A percentile compares a stretch with the other conserved stretches of the same genome.
Evolutionary conservation across 2,888 invertebrate genomes (phyloP).

Genomic region (Phoenoteleia sp.): DNA sequence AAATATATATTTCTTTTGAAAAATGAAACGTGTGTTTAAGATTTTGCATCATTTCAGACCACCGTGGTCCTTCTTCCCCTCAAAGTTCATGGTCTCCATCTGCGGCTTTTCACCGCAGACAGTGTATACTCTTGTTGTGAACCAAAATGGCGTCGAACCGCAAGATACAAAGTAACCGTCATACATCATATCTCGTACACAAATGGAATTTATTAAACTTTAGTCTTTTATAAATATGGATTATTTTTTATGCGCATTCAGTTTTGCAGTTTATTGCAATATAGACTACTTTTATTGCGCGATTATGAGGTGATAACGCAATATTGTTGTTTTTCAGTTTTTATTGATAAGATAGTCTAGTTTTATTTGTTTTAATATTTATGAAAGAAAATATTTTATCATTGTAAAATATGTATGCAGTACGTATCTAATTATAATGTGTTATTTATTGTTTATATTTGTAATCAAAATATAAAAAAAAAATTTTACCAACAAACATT

Average conservation of each 20-base stretch:
- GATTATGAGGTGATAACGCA: constrained; percentile 43
- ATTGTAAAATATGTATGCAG: too few species aligned
- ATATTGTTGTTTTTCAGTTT: constrained; percentile 1
- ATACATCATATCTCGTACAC: constrained; percentile 53
- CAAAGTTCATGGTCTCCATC: constrained; percentile 60
- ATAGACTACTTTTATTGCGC: constrained; percentile 40
- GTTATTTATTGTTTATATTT: too few species aligned
- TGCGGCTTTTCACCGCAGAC: constrained; percentile 71
- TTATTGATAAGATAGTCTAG: constrained; percentile 53
- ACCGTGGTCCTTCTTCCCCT: constrained; percentile 56
- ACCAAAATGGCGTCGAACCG: constrained; percentile 72
- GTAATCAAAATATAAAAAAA: too few species aligned
- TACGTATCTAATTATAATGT: too few species aligned
- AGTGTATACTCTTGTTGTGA: constrained; percentile 56
- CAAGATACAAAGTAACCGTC: constrained; percentile 64
- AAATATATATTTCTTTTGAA: too few species aligned
- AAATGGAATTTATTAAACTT: constrained; percentile 49
- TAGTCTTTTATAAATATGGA: constrained; percentile 59
- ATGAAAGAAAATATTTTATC: too few species aligned
- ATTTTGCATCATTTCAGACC: constrained; percentile 23
- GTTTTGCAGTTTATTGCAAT: constrained; percentile 22
- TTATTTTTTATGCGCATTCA: constrained; percentile 35
- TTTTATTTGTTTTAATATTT: background rate
- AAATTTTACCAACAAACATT: too few species aligned
- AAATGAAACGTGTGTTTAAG: background rate